Evolutionary conservation across 2,888 invertebrate genomes (phyloP).

Genomic region (Baccha elongata): DNA sequence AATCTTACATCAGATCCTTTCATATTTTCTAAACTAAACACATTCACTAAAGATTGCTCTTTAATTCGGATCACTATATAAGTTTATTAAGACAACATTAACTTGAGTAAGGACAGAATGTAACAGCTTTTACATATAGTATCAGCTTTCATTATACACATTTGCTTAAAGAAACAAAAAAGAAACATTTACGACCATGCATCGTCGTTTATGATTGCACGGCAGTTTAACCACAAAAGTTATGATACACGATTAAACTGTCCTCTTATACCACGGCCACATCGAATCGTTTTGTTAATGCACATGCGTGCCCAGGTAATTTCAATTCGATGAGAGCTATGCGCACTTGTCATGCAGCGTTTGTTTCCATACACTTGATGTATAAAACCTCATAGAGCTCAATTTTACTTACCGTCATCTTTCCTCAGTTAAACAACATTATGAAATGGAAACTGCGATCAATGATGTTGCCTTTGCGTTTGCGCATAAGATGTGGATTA

Average conservation of each 20-base stretch:
- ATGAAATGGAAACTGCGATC: slow-evolving; percentile 43
- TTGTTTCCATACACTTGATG: slow-evolving; percentile 14
- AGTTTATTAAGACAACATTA: slow-evolving; percentile 33
- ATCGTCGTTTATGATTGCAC: slow-evolving; percentile 28
- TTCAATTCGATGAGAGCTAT: slow-evolving; percentile 42
- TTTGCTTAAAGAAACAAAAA: not conserved
- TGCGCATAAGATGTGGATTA: slow-evolving; percentile 22
- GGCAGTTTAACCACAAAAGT: slow-evolving; percentile 56
- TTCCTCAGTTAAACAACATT: slow-evolving; percentile 7
- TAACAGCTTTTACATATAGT: slow-evolving; percentile 26
- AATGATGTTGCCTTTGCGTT: slow-evolving; percentile 10
- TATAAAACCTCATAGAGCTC: slow-evolving; percentile 41
- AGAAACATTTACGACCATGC: slow-evolving; percentile 17
- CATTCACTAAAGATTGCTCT: slow-evolving; percentile 42
- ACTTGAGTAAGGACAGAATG: slow-evolving; percentile 22
- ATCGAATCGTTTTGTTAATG: slow-evolving; percentile 52
- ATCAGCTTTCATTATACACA: slow-evolving; percentile 33
- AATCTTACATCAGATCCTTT: slow-evolving; percentile 60
- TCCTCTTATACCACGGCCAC: slow-evolving; percentile 30
- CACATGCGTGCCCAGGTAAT: slow-evolving; percentile 59
- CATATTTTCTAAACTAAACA: slow-evolving; percentile 47
- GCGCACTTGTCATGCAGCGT: slow-evolving; percentile 54
- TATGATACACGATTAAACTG: slow-evolving; percentile 47
- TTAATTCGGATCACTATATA: slow-evolving; percentile 42
- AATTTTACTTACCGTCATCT: slow-evolving; percentile 8